Evolutionary conservation across 2,797 vertebrate species (phyloP).

Genomic region (Lithobates pipiens): DNA sequence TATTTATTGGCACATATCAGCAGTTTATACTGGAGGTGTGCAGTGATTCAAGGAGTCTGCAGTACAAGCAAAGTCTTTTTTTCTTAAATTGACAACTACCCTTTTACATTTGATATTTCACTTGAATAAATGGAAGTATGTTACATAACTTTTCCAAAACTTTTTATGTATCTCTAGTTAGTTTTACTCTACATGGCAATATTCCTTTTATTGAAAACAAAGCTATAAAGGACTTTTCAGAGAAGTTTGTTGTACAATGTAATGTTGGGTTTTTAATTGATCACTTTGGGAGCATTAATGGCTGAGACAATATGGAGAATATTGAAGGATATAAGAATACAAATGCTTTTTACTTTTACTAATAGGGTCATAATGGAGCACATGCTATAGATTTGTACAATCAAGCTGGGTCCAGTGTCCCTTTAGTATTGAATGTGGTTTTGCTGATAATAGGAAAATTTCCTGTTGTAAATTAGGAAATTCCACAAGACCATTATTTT

Average conservation of each 20-base stretch:
- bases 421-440: not conserved
- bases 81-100: not conserved
- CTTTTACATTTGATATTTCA: not conserved
- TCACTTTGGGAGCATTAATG: constrained; percentile 48
- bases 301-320: constrained; percentile 17
- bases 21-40: not conserved
- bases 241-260: not conserved
- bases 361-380: constrained; percentile 9
- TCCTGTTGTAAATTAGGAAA: constrained; percentile 2
- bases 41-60: not conserved
- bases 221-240: not conserved
- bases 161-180: not conserved
- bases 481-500: constrained; percentile 2
- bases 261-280: constrained; percentile 46
- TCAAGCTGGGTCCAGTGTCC: not conserved
- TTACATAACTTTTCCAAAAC: not conserved
- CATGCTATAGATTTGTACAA: not conserved
- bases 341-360: constrained; percentile 18
- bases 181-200: not conserved
- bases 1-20: not conserved
- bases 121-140: not conserved
- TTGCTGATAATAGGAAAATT: constrained; percentile 16
- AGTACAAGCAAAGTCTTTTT: too few relatives aligned
- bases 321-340: constrained; percentile 34
- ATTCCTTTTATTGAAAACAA: not conserved